Percentiles rank a stretch among this genome's conserved stretches.
phyloP scores from a whole-genome alignment of 2,113 vertebrate genomes.

The Protomyctophum bolini region DNA sequence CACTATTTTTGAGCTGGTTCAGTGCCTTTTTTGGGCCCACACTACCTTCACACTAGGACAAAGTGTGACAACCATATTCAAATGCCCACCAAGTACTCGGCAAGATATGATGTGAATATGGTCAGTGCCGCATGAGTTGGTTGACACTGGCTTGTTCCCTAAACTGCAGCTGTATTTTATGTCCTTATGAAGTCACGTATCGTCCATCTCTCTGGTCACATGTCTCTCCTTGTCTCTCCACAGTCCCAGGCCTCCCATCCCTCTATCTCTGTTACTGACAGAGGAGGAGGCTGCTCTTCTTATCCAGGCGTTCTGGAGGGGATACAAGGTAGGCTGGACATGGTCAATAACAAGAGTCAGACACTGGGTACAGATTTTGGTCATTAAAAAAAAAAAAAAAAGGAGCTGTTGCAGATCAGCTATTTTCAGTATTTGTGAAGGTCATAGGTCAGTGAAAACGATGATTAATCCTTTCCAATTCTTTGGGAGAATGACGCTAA shows the following conservation, averaged over 20 bases:
- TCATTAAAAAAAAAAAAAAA: no score
- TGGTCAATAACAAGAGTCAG: neutral
- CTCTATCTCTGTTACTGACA: conserved; percentile 82
- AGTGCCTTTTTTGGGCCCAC: no score
- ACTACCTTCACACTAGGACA: no score
- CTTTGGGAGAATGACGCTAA: no score
- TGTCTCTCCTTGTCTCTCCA: conserved; percentile 35
- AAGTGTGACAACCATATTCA: no score
- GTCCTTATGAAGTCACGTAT: conserved; percentile 3
- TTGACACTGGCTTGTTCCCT: neutral
- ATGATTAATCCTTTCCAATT: no score
- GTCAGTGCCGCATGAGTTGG: no score
- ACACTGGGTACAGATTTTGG: neutral
- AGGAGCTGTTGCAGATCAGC: no score
- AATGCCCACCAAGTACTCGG: no score
- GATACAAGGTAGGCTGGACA: conserved; percentile 83
- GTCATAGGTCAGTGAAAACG: no score
- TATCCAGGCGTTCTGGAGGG: conserved; percentile 94
- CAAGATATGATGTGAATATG: no score
- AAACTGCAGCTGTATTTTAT: neutral
- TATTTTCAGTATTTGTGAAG: neutral
- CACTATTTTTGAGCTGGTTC: no score
- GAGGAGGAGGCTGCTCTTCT: conserved; percentile 81
- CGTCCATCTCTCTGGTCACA: neutral
- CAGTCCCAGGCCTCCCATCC: conserved; percentile 84